A percentile compares a stretch with the other conserved stretches of the same genome.
Evolutionary conservation across 2,113 vertebrate species (phyloP).

Genomic region (Lathamus discolor): DNA sequence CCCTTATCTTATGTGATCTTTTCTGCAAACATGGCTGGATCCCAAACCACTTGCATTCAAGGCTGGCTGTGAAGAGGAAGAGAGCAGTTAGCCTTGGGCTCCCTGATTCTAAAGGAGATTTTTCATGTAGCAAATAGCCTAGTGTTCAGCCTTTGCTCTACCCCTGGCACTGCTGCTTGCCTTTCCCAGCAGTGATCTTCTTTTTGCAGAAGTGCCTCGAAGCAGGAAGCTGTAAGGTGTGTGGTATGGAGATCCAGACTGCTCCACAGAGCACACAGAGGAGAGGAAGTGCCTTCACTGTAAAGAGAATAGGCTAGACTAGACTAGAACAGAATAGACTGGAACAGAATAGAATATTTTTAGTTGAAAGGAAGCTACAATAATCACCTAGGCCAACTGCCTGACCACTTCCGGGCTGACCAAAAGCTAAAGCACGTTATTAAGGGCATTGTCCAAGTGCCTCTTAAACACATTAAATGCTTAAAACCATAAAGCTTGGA

Average conservation of each 20-base stretch:
- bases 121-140: neutral
- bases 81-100: neutral
- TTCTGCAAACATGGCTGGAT: neutral
- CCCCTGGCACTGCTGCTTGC: neutral
- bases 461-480: neutral
- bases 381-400: neutral
- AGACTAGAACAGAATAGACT: neutral
- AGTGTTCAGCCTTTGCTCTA: neutral
- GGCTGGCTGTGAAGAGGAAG: neutral
- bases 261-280: neutral
- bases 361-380: neutral
- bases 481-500: neutral
- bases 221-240: neutral
- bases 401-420: neutral
- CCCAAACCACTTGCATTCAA: neutral
- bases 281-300: neutral
- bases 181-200: neutral
- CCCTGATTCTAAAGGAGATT: neutral
- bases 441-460: neutral
- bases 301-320: neutral
- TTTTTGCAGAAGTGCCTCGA: neutral
- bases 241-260: neutral
- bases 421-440: neutral
- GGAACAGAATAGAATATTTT: neutral
- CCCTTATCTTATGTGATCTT: neutral